Percentiles rank a stretch among this genome's conserved stretches.
Conservation (phyloP, 2,888 invertebrate species). For the Psylliodes chrysocephalus region DNA sequence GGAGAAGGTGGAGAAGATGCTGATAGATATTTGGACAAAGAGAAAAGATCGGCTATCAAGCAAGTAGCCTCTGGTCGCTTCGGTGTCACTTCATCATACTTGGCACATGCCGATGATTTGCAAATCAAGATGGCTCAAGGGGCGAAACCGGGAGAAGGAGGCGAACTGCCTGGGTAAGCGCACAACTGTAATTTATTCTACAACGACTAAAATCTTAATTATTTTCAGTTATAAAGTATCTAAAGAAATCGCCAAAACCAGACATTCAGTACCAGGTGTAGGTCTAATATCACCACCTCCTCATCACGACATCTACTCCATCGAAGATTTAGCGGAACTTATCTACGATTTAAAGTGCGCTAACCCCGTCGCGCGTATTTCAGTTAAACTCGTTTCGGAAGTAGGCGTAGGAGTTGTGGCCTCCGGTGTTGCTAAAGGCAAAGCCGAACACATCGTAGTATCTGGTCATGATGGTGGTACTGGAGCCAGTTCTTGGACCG, state of each 20-base stretch:
- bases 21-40: slow-evolving; percentile 72
- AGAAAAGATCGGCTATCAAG: slow-evolving; percentile 94
- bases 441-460: slow-evolving; percentile 98
- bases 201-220: slow-evolving; percentile 19
- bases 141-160: slow-evolving; percentile 99
- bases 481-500: slow-evolving; percentile 99
- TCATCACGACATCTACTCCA: slow-evolving; percentile 99
- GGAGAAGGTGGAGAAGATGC: slow-evolving; percentile 95
- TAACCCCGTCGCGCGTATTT: slow-evolving; percentile 94
- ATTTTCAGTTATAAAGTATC: slow-evolving; percentile 79
- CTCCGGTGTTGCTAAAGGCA: slow-evolving; percentile 83
- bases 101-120: slow-evolving; percentile 97
- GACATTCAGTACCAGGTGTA: slow-evolving; percentile 96
- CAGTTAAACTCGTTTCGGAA: slow-evolving; percentile 98
- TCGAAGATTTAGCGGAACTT: slow-evolving; percentile 97
- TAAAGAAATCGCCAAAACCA: slow-evolving; percentile 92
- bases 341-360: slow-evolving; percentile 98
- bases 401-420: slow-evolving; percentile 94
- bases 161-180: slow-evolving; percentile 84
- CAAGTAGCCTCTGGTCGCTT: slow-evolving; percentile 99
- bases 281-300: slow-evolving; percentile 99
- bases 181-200: background rate
- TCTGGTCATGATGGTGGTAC: slow-evolving; percentile 99
- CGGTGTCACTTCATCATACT: slow-evolving; percentile 96
- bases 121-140: slow-evolving; percentile 99